Percentiles rank a stretch among this genome's conserved stretches.
phyloP scores from a whole-genome alignment of 2,113 vertebrate genomes.

The Corythaeola cristata region DNA sequence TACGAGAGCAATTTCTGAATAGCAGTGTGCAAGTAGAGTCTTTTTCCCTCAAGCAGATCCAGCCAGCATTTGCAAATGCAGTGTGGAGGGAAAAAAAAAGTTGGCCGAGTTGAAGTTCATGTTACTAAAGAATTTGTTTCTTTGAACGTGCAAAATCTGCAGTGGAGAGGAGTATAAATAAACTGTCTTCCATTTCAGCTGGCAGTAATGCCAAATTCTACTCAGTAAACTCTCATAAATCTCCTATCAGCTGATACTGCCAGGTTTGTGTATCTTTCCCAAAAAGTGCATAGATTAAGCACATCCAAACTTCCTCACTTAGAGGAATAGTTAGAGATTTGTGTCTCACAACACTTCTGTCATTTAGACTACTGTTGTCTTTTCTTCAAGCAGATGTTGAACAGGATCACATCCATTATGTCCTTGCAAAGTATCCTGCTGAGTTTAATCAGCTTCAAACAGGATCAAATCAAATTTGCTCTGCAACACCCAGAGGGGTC shows the following conservation, averaged over 20 bases:
- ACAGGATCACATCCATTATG: neutral
- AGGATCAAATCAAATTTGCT: neutral
- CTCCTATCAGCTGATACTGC: neutral
- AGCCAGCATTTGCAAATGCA: neutral
- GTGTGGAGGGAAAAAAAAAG: neutral
- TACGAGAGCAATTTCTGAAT: neutral
- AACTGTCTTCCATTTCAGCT: neutral
- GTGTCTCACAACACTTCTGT: neutral
- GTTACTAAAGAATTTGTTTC: conserved; percentile 37
- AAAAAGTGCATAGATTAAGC: neutral
- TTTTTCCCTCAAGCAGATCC: neutral
- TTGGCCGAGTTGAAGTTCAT: conserved; percentile 12
- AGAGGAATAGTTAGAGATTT: neutral
- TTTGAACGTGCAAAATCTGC: conserved; percentile 24
- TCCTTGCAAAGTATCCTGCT: neutral
- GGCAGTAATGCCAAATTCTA: neutral
- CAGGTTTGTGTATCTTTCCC: neutral
- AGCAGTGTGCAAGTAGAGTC: neutral
- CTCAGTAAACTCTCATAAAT: neutral
- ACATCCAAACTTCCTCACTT: neutral
- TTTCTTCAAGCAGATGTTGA: neutral
- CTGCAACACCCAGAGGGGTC: neutral
- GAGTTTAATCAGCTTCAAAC: conserved; percentile 30
- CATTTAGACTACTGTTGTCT: neutral
- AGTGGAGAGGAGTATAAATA: neutral